Evolutionary conservation across 2,113 vertebrate species (phyloP).

Genomic region (Chaetops frenatus): DNA sequence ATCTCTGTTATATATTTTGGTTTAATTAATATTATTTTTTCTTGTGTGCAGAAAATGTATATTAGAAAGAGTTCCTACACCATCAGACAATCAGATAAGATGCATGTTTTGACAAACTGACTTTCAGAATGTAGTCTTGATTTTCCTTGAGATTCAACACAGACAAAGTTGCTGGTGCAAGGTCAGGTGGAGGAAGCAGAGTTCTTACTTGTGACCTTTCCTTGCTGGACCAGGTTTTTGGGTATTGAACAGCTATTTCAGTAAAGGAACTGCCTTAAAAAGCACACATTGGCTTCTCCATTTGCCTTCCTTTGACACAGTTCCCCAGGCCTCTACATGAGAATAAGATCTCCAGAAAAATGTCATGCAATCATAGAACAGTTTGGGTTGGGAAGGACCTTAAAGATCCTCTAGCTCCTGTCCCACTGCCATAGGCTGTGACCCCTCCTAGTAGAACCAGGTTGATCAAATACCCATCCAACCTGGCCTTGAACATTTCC

Average conservation of each 20-base stretch:
- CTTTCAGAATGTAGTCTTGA: neutral
- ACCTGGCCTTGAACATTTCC: neutral
- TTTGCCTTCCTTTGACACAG: neutral
- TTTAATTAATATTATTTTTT: neutral
- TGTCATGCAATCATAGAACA: rapidly evolving
- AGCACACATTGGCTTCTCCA: neutral
- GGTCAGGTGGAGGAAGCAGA: neutral
- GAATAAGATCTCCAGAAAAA: neutral
- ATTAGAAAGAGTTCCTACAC: neutral
- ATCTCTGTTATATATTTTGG: neutral
- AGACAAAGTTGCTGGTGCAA: rapidly evolving
- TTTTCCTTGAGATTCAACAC: neutral
- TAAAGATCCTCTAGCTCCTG: neutral
- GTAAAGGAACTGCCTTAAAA: neutral
- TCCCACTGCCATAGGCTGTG: neutral
- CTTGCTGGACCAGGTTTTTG: neutral
- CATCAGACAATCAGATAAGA: neutral
- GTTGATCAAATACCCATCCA: neutral
- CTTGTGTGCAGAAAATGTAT: neutral
- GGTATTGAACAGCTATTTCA: neutral
- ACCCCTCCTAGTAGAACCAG: neutral
- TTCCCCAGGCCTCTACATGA: neutral
- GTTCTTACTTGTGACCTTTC: neutral
- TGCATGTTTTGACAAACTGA: neutral
- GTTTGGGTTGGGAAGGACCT: neutral